Base-by-base conservation (phyloP, 2,888 invertebrate species). In the Acanthosepion esculentum region DNA sequence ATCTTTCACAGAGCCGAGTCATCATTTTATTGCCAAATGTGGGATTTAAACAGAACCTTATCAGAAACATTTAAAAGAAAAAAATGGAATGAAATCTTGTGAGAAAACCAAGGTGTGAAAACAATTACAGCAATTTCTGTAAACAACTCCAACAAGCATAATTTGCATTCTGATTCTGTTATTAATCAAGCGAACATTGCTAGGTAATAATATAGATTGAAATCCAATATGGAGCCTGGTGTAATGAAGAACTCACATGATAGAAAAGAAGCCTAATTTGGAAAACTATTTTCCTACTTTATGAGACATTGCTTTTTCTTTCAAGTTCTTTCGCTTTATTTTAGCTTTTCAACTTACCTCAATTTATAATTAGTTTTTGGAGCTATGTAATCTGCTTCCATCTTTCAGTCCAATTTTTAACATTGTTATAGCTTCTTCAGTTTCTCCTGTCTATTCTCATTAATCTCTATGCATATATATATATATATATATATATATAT, bases 191-290 rank as follows among this genome's bases (percentile, higher is more conserved):
- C n/a, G 5, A 78, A 78, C n/a, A 78, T 78, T 78, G 78, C 78
- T 15, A n/a, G 78, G 78, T 78, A 78, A 78, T 78, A 33, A 78
- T 78, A 33, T 78, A n/a, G n/a, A 78, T 78, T 78, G n/a, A n/a
- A 15, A 78, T 78, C 78, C 78, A 78, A 78, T n/a, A 78, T 78
- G 78, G n/a, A 78, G 18, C n/a, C 78, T 78, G 78, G 15, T n/a
- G 33, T 78, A 78, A 78, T 78, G 78, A 78, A 78, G 78, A 78
- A 78, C 78, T 78, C 78, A 78, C n/a, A 78, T 78, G 78, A 78
- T 78, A 78, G 78, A 78, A 78, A n/a, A 23, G 41, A 78, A 78
- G 78, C 78, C n/a, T 78, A 78, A 78, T 78, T 78, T 78, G n/a
- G 12, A 78, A 78, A 78, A 78, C 78, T 12, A 78, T 78, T 78